Conservation (phyloP, 2,797 vertebrate genomes). For the Heterohyrax brucei region DNA sequence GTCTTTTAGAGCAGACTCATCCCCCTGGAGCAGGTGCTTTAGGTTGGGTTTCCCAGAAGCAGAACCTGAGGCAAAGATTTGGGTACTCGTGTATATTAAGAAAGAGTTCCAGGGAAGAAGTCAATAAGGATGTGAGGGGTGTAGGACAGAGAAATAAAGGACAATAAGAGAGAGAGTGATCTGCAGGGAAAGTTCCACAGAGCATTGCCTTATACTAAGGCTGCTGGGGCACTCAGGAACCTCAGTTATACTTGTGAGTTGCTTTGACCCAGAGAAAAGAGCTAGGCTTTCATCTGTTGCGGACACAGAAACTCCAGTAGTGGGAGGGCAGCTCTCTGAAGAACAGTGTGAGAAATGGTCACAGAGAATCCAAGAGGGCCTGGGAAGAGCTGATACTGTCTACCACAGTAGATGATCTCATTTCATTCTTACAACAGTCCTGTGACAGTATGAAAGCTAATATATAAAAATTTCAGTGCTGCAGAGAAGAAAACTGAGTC, state of each 20-base stretch:
- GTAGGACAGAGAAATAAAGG: neutral
- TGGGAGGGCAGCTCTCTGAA: neutral
- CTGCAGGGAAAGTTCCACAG: neutral
- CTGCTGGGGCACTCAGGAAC: neutral
- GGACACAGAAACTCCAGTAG: neutral
- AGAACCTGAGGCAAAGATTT: neutral
- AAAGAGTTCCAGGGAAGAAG: neutral
- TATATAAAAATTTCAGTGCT: neutral
- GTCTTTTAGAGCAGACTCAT: neutral
- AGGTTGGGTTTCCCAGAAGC: neutral
- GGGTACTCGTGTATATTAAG: neutral
- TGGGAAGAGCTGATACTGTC: neutral
- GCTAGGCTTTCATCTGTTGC: neutral
- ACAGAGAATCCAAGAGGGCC: neutral
- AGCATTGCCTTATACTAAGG: neutral
- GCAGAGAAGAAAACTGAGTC: neutral
- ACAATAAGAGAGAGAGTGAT: neutral
- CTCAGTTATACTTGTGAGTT: neutral
- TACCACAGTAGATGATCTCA: neutral
- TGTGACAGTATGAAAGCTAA: neutral
- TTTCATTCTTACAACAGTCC: neutral
- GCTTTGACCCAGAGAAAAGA: constrained; percentile 13
- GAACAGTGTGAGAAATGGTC: neutral
- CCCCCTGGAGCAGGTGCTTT: neutral
- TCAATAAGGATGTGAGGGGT: neutral